These are phyloP conservation scores for Callithrix jacchus DNA, from an alignment of 2,113 vertebrate species.

Conservation along the genomic window DNA sequence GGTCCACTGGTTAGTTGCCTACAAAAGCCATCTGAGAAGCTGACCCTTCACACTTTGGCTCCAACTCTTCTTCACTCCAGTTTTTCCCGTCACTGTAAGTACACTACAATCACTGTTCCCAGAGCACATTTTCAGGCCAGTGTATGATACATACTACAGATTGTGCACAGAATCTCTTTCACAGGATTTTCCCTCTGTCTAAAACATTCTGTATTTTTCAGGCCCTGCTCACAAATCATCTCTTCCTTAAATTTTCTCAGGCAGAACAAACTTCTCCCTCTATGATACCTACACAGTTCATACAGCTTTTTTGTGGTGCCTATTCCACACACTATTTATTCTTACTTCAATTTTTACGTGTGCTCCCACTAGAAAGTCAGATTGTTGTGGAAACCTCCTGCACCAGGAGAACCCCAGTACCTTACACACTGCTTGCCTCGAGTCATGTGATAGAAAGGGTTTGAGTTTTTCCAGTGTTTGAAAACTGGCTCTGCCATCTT, in stretches of 20 bases:
- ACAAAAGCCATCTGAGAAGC: not conserved
- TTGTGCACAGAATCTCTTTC: not conserved
- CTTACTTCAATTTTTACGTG: not conserved
- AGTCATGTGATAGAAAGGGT: not conserved
- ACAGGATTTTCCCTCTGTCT: not conserved
- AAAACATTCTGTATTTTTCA: not conserved
- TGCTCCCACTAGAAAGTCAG: not conserved
- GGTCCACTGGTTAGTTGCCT: not conserved
- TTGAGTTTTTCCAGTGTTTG: not conserved
- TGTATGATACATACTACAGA: not conserved
- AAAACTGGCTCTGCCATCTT: not conserved
- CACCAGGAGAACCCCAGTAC: not conserved
- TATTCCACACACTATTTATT: not conserved
- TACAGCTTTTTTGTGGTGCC: not conserved
- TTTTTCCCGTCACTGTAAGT: not conserved
- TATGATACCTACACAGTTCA: not conserved
- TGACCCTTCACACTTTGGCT: not conserved
- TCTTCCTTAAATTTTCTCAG: not conserved
- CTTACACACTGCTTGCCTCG: not conserved
- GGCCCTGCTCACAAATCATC: not conserved
- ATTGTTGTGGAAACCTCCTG: not conserved
- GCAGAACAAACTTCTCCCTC: not conserved
- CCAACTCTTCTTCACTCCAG: not conserved
- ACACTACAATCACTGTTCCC: not conserved
- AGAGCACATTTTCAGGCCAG: not conserved